These are phyloP conservation scores for Geophilus truncorum DNA, from an alignment of 2,888 invertebrate species.

Conservation along the genomic window DNA sequence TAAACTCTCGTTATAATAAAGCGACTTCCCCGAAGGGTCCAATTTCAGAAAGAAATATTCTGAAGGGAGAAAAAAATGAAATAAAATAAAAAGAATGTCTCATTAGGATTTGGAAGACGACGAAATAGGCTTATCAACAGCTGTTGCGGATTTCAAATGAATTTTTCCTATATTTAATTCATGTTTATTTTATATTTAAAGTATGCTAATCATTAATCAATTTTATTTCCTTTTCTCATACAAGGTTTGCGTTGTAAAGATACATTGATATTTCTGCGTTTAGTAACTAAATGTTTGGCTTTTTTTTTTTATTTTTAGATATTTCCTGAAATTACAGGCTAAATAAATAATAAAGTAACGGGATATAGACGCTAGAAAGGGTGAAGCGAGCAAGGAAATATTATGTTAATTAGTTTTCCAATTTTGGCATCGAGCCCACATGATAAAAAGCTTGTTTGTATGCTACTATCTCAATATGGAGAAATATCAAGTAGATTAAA, in stretches of 20 bases:
- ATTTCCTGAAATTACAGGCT: not conserved
- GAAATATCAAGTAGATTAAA: constrained; percentile 14
- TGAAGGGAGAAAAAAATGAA: not conserved
- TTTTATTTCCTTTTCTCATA: not conserved
- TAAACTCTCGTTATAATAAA: constrained; percentile 10
- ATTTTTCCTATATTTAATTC: not conserved
- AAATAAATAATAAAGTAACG: constrained; percentile 12
- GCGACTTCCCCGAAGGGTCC: constrained; percentile 27
- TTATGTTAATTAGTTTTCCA: constrained; percentile 27
- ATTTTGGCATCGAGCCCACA: constrained; percentile 25
- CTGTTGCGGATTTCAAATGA: constrained; percentile 12
- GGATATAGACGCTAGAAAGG: not conserved
- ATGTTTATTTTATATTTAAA: not conserved
- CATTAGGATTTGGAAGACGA: constrained; percentile 1
- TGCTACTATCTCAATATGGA: constrained; percentile 27
- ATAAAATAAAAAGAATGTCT: constrained; percentile 24
- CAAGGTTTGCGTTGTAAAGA: no score
- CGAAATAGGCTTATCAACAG: constrained; percentile 9
- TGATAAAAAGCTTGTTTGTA: constrained; percentile 23
- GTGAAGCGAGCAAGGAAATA: constrained; percentile 25
- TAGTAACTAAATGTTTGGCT: not conserved
- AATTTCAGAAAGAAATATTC: constrained; percentile 27
- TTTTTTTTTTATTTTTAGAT: not conserved
- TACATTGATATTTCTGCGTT: not conserved
- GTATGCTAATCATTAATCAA: not conserved